These are phyloP conservation scores for Hylaeus anthracinus DNA, from an alignment of 1,140 invertebrate species.

Conservation along the genomic window DNA sequence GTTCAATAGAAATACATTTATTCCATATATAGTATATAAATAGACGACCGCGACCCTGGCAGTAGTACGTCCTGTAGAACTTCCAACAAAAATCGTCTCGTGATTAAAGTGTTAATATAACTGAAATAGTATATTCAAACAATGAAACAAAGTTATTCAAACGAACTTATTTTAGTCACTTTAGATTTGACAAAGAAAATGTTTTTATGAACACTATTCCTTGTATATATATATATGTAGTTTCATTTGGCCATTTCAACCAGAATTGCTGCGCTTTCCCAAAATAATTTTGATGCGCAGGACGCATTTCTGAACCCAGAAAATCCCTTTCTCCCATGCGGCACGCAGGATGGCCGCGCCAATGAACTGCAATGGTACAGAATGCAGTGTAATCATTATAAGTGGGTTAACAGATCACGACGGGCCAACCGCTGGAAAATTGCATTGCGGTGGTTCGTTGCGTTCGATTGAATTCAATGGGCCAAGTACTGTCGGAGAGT, in stretches of 20 bases:
- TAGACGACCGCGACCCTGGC: too few relatives aligned
- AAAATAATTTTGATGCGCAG: slow-evolving; percentile 7
- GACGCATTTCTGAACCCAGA: neutral
- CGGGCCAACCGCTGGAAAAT: slow-evolving; percentile 62
- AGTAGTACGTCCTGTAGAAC: too few relatives aligned
- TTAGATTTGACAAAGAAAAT: too few relatives aligned
- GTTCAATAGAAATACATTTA: too few relatives aligned
- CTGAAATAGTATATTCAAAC: too few relatives aligned
- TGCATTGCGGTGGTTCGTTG: slow-evolving; percentile 55
- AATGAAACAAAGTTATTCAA: too few relatives aligned
- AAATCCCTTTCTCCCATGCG: neutral
- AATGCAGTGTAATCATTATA: slow-evolving; percentile 61
- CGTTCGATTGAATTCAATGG: slow-evolving; percentile 57
- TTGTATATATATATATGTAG: too few relatives aligned
- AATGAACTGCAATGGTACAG: slow-evolving; percentile 18
- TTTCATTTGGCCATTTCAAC: neutral
- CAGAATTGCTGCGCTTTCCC: neutral
- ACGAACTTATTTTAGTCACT: too few relatives aligned
- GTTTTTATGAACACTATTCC: too few relatives aligned
- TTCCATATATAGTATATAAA: too few relatives aligned
- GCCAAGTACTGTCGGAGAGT: slow-evolving; percentile 23
- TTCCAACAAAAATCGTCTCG: too few relatives aligned
- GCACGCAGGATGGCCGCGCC: neutral
- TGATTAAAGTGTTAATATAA: too few relatives aligned
- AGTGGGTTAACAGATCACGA: slow-evolving; percentile 60